Conservation (phyloP, 2,113 vertebrate genomes). For the Paratilapia polleni region DNA sequence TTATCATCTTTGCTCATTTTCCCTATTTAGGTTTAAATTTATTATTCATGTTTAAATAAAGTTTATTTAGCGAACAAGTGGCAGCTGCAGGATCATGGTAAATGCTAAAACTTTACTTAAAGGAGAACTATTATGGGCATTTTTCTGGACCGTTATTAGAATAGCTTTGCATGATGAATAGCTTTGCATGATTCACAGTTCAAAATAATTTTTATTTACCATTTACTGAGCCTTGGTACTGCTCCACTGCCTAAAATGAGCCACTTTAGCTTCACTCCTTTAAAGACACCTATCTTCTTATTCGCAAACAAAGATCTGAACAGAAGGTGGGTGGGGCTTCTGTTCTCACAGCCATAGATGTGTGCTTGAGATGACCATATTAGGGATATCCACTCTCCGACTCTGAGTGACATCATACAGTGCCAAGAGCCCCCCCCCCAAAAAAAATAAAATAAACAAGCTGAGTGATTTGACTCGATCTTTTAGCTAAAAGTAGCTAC, state of each 20-base stretch:
- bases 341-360: not conserved
- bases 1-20: not conserved
- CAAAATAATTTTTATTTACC: not conserved
- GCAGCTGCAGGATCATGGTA: not conserved
- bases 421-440: too few species aligned
- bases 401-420: not conserved
- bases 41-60: not conserved
- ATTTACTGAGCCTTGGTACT: not conserved
- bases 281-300: not conserved
- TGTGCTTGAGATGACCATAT: not conserved
- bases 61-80: not conserved
- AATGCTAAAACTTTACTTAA: not conserved
- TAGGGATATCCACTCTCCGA: not conserved
- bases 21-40: not conserved
- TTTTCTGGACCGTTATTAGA: not conserved
- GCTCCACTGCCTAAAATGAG: not conserved
- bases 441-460: too few species aligned
- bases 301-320: not conserved
- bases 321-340: not conserved
- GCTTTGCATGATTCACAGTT: not conserved
- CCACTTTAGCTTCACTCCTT: too few species aligned
- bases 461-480: too few species aligned
- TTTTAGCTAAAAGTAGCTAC: too few species aligned
- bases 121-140: not conserved
- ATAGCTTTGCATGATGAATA: not conserved